Evolutionary conservation across 2,888 invertebrate species (phyloP), one percentile per base, ranked within the genome.

Genomic region (Ophion slaviceki): DNA sequence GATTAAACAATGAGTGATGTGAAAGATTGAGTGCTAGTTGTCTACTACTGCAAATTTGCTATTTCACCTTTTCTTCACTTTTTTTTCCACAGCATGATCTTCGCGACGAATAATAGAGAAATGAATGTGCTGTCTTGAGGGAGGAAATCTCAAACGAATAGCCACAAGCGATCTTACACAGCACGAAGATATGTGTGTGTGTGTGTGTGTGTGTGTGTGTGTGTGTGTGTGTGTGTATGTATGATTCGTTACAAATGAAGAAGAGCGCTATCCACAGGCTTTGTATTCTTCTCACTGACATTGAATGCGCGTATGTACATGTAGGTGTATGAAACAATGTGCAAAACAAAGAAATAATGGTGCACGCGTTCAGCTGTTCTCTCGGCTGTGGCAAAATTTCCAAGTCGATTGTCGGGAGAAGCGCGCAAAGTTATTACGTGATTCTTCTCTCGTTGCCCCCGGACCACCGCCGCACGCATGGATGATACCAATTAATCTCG

Each of bases 401-500:
- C 72, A 76, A 82, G 85, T 83, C 80, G 85, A 82, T 85, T 85
- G 71, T 68, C 71, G 59, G 40, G 68, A 78, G 70, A 47, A 78
- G 61, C 70, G 70, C 77, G 77, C 74, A 80, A 85, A 85, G 82
- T 85, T 85, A 83, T 80, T 85, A 85, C 83, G 85, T 77, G 82
- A 82, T 79, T 82, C 82, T 81, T 57, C 66, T 72, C 64, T 80
- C 72, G 71, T 68, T 68, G 68, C 68, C 45, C 61, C 68, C 57
- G 77, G 45, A 67, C 32, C 66, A 70, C 79, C 79, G 76, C 79
- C 82, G 72, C 67, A 76, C 75, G 24, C 80, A 57, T 66, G 83
- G 83, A 86, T 83, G 80, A 86, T 86, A 86, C 86, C 86, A 86
- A 86, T 86, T 83, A 86, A 86, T 86, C 83, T 86, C 76, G 77